Percentiles rank a stretch among this genome's conserved stretches.
Conservation (phyloP, 2,113 vertebrate species). For the Callorhinus ursinus region DNA sequence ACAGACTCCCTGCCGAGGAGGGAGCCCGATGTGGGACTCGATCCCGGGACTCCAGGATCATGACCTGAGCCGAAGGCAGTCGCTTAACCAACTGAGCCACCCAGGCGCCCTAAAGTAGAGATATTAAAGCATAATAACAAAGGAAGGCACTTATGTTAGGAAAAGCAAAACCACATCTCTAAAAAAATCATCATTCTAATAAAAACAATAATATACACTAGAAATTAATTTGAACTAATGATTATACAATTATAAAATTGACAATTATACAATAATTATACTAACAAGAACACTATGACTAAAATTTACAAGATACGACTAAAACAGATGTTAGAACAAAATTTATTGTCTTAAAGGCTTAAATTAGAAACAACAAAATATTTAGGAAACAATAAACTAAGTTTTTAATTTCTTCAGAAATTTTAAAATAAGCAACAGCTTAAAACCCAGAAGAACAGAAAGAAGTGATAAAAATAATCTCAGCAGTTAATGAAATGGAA, state of each 20-base stretch:
- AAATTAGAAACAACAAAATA: neutral
- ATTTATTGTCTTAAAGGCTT: neutral
- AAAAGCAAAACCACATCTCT: neutral
- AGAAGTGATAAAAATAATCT: neutral
- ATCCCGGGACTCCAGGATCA: too few species aligned
- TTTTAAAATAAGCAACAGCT: neutral
- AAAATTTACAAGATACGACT: neutral
- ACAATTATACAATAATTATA: neutral
- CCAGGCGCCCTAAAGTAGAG: constrained; percentile 6
- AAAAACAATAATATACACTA: neutral
- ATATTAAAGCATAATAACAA: neutral
- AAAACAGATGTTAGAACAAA: neutral
- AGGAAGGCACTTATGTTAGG: neutral
- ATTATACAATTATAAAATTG: neutral
- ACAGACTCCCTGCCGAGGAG: too few species aligned
- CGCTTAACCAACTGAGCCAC: too few species aligned
- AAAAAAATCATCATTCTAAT: neutral
- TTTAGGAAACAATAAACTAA: neutral
- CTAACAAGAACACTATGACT: neutral
- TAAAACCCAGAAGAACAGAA: neutral
- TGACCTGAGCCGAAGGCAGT: too few species aligned
- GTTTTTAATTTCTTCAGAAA: neutral
- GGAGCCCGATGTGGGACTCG: too few species aligned
- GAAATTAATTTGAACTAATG: neutral
- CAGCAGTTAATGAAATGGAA: neutral